Percentiles rank a stretch among this genome's conserved stretches.
Conservation (phyloP, 2,797 vertebrate genomes). For the Microhierax caerulescens region DNA sequence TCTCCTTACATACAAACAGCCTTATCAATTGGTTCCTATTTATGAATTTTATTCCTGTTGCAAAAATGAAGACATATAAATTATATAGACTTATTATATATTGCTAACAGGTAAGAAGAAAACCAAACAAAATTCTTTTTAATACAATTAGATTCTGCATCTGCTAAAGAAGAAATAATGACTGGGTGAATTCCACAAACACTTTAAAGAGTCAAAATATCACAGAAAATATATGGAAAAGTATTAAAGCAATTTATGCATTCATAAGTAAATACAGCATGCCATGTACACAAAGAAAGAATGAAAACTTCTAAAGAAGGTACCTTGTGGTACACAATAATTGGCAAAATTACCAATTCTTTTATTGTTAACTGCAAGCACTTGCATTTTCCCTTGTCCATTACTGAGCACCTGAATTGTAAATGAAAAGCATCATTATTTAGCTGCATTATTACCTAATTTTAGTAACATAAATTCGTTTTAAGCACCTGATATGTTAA, state of each 20-base stretch:
- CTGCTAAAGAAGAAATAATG: neutral
- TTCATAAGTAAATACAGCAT: neutral
- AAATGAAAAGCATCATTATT: constrained; percentile 17
- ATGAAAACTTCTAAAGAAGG: constrained; percentile 29
- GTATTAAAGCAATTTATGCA: neutral
- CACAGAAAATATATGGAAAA: neutral
- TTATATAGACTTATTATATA: neutral
- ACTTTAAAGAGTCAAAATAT: neutral
- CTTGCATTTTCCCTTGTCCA: constrained; percentile 16
- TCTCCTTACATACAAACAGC: neutral
- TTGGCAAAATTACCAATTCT: constrained; percentile 44
- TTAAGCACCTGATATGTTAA: neutral
- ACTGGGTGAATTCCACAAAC: neutral
- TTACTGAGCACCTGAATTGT: constrained; percentile 31
- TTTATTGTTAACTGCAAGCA: constrained; percentile 49
- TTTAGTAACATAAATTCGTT: neutral
- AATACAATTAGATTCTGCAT: neutral
- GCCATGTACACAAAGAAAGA: constrained; percentile 17
- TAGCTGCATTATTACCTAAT: constrained; percentile 27
- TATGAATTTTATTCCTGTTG: neutral
- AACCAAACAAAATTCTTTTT: neutral
- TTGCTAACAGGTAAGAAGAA: neutral
- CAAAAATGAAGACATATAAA: neutral
- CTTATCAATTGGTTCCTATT: neutral
- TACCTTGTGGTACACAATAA: constrained; percentile 20